Percentiles rank a stretch among this genome's conserved stretches.
These are phyloP conservation scores for Leptodactylus fallax DNA, from an alignment of 2,797 vertebrate genomes.

Conservation along the genomic window DNA sequence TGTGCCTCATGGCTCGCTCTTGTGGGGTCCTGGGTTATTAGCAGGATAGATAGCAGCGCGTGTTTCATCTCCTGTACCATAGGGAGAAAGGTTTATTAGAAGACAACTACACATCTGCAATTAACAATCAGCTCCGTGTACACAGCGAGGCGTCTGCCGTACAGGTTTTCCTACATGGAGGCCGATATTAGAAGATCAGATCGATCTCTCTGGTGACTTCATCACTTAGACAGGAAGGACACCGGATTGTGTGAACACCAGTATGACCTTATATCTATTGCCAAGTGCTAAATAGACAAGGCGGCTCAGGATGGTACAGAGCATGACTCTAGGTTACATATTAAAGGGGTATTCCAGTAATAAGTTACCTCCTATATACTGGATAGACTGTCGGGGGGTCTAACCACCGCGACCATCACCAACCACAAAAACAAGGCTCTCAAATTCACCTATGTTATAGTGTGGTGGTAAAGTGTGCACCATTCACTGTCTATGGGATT, in stretches of 20 bases:
- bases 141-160: neutral
- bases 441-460: too few species aligned
- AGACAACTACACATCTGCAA: neutral
- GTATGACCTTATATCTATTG: neutral
- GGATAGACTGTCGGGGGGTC: too few species aligned
- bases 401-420: too few species aligned
- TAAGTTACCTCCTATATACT: too few species aligned
- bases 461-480: too few species aligned
- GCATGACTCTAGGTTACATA: too few species aligned
- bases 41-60: neutral
- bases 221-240: constrained; percentile 36
- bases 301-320: neutral
- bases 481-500: too few species aligned
- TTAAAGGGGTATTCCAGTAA: too few species aligned
- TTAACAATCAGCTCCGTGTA: neutral
- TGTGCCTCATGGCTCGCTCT: neutral
- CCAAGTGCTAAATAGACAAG: constrained; percentile 3
- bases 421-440: too few species aligned
- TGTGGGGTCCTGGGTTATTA: neutral
- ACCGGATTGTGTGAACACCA: neutral
- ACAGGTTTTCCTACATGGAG: neutral
- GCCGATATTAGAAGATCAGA: constrained; percentile 23
- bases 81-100: neutral
- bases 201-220: constrained; percentile 21
- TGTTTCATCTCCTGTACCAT: neutral